These are phyloP conservation scores for Neosalanx taihuensis DNA, from an alignment of 2,797 vertebrate species.

Conservation along the genomic window DNA sequence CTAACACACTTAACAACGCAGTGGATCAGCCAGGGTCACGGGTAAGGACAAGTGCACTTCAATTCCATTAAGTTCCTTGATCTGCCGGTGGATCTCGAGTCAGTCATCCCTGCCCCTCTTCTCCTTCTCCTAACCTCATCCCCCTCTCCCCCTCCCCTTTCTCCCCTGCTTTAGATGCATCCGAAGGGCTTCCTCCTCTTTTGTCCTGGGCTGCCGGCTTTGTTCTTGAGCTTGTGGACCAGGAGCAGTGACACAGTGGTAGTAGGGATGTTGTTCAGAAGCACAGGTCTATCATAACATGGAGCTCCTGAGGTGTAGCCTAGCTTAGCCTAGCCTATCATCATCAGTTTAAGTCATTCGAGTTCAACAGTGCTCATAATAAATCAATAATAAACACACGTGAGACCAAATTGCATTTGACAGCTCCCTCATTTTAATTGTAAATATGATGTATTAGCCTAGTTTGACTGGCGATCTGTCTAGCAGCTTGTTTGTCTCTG, in stretches of 20 bases:
- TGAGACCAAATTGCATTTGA: too few species aligned
- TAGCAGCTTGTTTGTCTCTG: neutral
- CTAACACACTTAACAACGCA: neutral
- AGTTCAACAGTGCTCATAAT: too few species aligned
- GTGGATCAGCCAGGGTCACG: slow-evolving; percentile 10
- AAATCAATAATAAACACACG: too few species aligned
- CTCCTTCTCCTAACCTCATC: slow-evolving; percentile 31
- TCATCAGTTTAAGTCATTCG: too few species aligned
- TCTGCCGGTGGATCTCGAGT: neutral
- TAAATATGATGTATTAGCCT: neutral
- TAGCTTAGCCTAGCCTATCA: too few species aligned
- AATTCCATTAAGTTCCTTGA: slow-evolving; percentile 18
- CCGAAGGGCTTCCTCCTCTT: slow-evolving; percentile 60
- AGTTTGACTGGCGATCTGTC: neutral
- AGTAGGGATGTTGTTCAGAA: neutral
- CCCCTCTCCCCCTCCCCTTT: slow-evolving; percentile 34
- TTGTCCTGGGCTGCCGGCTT: neutral
- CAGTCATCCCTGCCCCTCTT: neutral
- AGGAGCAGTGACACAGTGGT: neutral
- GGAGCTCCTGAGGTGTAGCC: too few species aligned
- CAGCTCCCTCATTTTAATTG: too few species aligned
- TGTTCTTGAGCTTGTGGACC: neutral
- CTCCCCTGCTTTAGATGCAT: slow-evolving; percentile 54
- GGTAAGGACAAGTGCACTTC: slow-evolving; percentile 8
- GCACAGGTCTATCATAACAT: too few species aligned